Evolutionary conservation across 2,113 vertebrate genomes (phyloP).

Genomic region (Hippocampus zosterae): DNA sequence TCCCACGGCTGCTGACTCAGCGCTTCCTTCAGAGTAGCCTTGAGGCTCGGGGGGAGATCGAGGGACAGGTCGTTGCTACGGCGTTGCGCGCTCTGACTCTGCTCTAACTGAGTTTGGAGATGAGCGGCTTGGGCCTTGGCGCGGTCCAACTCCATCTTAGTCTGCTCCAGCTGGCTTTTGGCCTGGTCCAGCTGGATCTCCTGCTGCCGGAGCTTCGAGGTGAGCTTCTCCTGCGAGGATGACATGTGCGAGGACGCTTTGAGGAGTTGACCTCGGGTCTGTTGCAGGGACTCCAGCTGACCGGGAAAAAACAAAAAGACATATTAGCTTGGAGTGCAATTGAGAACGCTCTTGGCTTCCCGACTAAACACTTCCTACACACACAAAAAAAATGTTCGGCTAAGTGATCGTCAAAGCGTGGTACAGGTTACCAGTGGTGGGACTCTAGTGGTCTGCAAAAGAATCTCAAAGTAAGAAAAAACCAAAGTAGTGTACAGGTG

Average conservation of each 20-base stretch:
- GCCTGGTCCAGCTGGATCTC: conserved; percentile 51
- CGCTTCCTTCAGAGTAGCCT: conserved; percentile 49
- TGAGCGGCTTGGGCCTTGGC: conserved; percentile 53
- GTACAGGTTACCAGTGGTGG: background rate
- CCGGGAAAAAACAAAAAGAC: background rate
- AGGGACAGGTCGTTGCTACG: conserved; percentile 47
- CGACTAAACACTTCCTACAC: background rate
- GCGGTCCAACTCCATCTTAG: conserved; percentile 63
- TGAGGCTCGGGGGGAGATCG: conserved; percentile 57
- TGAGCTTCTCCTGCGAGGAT: conserved; percentile 75
- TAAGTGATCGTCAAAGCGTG: background rate
- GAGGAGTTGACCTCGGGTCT: conserved; percentile 71
- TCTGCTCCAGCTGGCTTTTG: conserved; percentile 27
- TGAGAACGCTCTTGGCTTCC: background rate
- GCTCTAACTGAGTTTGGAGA: conserved; percentile 61
- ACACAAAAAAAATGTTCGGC: background rate
- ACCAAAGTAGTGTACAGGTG: no score
- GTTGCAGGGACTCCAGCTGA: conserved; percentile 70
- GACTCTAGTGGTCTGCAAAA: no score
- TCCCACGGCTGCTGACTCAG: conserved; percentile 41
- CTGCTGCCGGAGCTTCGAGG: conserved; percentile 68
- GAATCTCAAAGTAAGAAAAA: no score
- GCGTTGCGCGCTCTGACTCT: conserved; percentile 64
- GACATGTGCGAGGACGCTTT: conserved; percentile 72
- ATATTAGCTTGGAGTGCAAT: background rate